phyloP scores from a whole-genome alignment of 2,888 invertebrate species.

The Perithous albicinctus region DNA sequence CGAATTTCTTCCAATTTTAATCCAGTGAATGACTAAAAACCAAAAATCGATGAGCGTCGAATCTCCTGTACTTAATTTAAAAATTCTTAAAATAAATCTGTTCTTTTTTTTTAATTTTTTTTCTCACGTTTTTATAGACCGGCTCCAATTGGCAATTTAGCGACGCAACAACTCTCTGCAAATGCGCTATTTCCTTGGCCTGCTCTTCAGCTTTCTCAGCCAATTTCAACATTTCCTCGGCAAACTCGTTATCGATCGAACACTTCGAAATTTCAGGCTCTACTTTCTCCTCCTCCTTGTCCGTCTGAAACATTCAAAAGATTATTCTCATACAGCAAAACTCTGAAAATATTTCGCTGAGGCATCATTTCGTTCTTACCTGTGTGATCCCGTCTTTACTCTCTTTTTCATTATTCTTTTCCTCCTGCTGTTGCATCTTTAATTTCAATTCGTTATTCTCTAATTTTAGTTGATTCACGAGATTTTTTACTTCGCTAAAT shows the following conservation, averaged over 20 bases:
- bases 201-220: conserved; percentile 58
- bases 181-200: conserved; percentile 51
- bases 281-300: not conserved
- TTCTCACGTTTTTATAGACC: conserved; percentile 24
- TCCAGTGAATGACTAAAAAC: not conserved
- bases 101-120: not conserved
- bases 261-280: not conserved
- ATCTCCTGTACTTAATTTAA: not conserved
- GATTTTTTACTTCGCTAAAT: conserved; percentile 88
- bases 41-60: not conserved
- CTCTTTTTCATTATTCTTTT: not conserved
- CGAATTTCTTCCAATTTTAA: conserved; percentile 16
- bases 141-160: conserved; percentile 65
- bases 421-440: conserved; percentile 50
- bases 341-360: not conserved
- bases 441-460: conserved; percentile 80
- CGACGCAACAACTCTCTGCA: conserved; percentile 39
- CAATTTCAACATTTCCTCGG: conserved; percentile 34
- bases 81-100: not conserved
- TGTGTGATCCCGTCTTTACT: conserved; percentile 1
- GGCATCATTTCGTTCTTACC: not conserved
- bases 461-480: conserved; percentile 84
- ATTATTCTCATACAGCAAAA: not conserved
- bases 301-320: conserved; percentile 24
- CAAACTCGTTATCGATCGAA: conserved; percentile 1